Evolutionary conservation across 2,797 vertebrate species (phyloP).

Genomic region (Pipistrellus kuhlii): DNA sequence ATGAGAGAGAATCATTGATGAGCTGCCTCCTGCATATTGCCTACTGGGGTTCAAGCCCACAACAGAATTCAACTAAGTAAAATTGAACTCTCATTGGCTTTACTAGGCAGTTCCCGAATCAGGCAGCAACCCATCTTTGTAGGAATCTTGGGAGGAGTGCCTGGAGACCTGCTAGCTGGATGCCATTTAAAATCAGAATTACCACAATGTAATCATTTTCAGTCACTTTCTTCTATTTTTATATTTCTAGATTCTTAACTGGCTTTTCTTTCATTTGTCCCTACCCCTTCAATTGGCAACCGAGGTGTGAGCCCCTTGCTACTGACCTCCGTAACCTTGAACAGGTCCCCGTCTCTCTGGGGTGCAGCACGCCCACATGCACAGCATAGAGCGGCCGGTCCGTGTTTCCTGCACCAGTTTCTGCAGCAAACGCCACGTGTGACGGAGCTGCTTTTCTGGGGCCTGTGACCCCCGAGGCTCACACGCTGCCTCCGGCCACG

Average conservation of each 20-base stretch:
- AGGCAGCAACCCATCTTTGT: neutral
- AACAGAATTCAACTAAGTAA: neutral
- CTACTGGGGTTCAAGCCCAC: too few species aligned
- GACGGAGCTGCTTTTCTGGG: neutral
- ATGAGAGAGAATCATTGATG: too few species aligned
- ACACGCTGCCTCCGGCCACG: neutral
- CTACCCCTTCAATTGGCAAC: neutral
- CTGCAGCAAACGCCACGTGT: neutral
- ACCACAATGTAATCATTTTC: neutral
- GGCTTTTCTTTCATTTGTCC: neutral
- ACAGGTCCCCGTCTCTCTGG: neutral
- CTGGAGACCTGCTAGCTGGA: neutral
- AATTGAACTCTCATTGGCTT: neutral
- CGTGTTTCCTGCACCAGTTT: neutral
- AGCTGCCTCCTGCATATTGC: too few species aligned
- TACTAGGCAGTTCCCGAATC: neutral
- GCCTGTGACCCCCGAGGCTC: neutral
- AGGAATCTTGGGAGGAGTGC: neutral
- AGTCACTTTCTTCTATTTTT: neutral
- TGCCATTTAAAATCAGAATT: neutral
- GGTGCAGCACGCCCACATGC: neutral
- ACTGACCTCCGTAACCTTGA: neutral
- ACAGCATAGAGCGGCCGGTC: neutral
- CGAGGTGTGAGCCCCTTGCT: neutral
- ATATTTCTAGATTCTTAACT: neutral